A percentile compares a stretch with the other conserved stretches of the same genome.
Conservation (phyloP, 2,888 invertebrate genomes). For the Zaprionus bogoriensis region DNA sequence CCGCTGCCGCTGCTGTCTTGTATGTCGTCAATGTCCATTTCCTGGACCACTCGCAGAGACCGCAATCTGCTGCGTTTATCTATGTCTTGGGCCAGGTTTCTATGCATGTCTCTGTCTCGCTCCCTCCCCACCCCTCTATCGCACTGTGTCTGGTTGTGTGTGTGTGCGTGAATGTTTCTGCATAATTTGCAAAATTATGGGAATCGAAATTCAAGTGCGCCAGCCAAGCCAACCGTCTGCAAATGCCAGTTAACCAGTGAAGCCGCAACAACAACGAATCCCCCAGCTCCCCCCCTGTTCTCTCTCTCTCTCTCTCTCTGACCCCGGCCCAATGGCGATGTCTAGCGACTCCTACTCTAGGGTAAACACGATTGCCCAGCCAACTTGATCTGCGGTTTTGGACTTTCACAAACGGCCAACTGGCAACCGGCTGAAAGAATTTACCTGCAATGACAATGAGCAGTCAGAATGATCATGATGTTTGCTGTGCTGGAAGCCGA, state of each 20-base stretch:
- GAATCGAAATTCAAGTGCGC: constrained; percentile 66
- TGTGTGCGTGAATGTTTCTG: constrained; percentile 62
- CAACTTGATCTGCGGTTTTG: constrained; percentile 60
- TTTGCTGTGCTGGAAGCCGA: constrained; percentile 11
- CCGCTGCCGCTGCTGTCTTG: constrained; percentile 32
- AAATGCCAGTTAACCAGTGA: constrained; percentile 64
- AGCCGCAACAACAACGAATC: constrained; percentile 46
- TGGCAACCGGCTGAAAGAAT: constrained; percentile 47
- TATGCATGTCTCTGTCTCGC: constrained; percentile 22
- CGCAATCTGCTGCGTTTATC: constrained; percentile 62
- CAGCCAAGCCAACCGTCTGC: constrained; percentile 37
- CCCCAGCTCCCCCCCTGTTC: neutral
- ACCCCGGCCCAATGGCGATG: constrained; percentile 43
- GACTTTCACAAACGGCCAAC: constrained; percentile 68
- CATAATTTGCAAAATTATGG: constrained; percentile 74
- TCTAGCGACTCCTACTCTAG: constrained; percentile 64
- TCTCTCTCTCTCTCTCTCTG: neutral
- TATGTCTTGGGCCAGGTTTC: constrained; percentile 45
- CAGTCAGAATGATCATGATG: constrained; percentile 51
- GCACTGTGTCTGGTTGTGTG: constrained; percentile 25
- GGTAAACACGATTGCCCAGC: constrained; percentile 66
- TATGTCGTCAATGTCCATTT: constrained; percentile 66
- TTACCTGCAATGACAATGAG: constrained; percentile 56
- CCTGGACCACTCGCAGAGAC: constrained; percentile 60
- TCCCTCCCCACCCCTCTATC: constrained; percentile 12